These are phyloP conservation scores for Drosophila recens DNA, from an alignment of 2,888 invertebrate species.

Conservation along the genomic window DNA sequence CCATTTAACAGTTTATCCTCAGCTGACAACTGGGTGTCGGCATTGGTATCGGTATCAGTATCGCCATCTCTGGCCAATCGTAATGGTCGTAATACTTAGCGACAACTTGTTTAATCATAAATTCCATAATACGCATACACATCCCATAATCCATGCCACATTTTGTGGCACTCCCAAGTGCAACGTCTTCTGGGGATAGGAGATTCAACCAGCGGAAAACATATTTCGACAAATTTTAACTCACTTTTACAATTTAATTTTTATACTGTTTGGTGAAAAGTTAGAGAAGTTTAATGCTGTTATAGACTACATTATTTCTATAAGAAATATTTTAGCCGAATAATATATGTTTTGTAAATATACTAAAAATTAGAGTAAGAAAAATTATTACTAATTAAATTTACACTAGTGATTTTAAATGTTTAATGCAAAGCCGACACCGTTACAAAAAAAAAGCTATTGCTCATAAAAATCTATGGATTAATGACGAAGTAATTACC, in stretches of 20 bases:
- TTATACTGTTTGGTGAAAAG: not conserved
- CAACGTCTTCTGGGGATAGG: not conserved
- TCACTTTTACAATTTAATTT: not conserved
- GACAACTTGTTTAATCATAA: conserved; percentile 78
- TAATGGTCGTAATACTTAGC: conserved; percentile 54
- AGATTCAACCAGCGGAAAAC: not conserved
- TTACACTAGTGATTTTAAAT: too few species aligned
- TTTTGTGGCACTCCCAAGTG: conserved; percentile 31
- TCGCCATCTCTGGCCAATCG: conserved; percentile 46
- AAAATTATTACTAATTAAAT: too few species aligned
- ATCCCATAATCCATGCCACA: conserved; percentile 46
- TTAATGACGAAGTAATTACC: too few species aligned
- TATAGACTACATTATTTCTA: too few species aligned
- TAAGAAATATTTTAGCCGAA: too few species aligned
- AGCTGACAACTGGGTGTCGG: conserved; percentile 44
- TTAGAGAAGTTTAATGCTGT: too few species aligned
- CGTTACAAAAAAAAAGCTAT: too few species aligned
- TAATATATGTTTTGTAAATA: too few species aligned
- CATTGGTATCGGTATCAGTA: conserved; percentile 26
- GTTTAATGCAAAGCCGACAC: too few species aligned
- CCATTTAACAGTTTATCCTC: conserved; percentile 76
- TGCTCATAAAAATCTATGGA: too few species aligned
- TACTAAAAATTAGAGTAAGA: too few species aligned
- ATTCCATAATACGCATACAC: conserved; percentile 56
- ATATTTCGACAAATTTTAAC: not conserved